Conservation (phyloP, 2,888 invertebrate species). For the Camptogramma bilineatum region DNA sequence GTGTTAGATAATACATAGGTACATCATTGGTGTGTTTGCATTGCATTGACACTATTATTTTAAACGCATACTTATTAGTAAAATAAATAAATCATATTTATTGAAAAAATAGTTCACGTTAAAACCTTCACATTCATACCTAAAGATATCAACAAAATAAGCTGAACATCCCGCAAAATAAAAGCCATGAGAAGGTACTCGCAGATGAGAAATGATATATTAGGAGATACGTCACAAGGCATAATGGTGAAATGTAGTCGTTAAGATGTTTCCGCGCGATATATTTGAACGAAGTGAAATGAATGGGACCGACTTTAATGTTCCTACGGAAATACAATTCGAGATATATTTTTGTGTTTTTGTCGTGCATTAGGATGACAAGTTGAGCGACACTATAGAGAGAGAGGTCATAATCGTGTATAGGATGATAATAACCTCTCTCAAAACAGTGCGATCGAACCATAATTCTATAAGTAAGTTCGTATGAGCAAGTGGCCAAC, state of each 20-base stretch:
- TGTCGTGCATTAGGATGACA: slow-evolving; percentile 5
- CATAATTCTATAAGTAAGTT: too few relatives aligned
- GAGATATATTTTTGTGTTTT: slow-evolving; percentile 35
- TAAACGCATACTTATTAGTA: too few relatives aligned
- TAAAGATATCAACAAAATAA: slow-evolving; percentile 7
- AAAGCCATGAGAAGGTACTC: slow-evolving; percentile 16
- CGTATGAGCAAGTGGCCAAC: too few relatives aligned
- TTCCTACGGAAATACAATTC: slow-evolving; percentile 35
- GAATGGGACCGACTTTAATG: slow-evolving; percentile 39
- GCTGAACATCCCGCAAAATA: slow-evolving; percentile 2
- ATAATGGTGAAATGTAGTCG: slow-evolving; percentile 54
- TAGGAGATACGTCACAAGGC: slow-evolving; percentile 44
- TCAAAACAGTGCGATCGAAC: too few relatives aligned
- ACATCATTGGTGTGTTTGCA: too few relatives aligned
- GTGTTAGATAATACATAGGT: too few relatives aligned
- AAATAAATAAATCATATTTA: too few relatives aligned
- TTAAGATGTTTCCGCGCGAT: slow-evolving; percentile 56
- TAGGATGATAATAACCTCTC: too few relatives aligned
- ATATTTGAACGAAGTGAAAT: slow-evolving; percentile 57
- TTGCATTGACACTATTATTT: too few relatives aligned
- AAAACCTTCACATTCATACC: not conserved
- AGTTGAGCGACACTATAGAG: too few relatives aligned
- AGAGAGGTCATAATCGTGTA: too few relatives aligned
- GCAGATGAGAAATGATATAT: slow-evolving; percentile 36
- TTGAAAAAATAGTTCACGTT: not conserved